Percentiles rank a stretch among this genome's conserved stretches.
Conservation (phyloP, 2,113 vertebrate genomes). For the Antigone vipio region DNA sequence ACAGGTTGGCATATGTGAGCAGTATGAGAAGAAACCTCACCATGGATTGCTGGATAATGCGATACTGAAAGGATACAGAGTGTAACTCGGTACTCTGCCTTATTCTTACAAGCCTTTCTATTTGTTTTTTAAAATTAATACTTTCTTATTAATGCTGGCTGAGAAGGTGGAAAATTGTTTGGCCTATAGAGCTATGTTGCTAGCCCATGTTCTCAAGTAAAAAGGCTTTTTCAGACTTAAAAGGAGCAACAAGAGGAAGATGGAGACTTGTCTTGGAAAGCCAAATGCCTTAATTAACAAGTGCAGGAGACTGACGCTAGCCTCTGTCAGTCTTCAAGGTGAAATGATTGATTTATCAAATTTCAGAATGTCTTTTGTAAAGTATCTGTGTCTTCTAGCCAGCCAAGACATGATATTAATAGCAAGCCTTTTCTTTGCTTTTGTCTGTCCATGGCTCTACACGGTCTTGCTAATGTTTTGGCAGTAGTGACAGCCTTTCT, state of each 20-base stretch:
- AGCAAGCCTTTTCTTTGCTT: neutral
- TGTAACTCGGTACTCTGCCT: neutral
- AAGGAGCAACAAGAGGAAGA: neutral
- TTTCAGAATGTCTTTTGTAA: neutral
- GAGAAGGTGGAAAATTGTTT: neutral
- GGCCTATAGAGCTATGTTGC: neutral
- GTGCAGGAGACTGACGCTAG: neutral
- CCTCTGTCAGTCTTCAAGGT: neutral
- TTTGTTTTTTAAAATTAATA: neutral
- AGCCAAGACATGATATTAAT: neutral
- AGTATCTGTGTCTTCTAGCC: neutral
- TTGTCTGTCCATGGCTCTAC: neutral
- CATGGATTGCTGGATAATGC: neutral
- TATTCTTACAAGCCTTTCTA: neutral
- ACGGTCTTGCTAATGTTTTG: neutral
- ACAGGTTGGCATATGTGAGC: neutral
- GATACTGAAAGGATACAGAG: neutral
- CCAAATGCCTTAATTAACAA: neutral
- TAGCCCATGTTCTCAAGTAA: neutral
- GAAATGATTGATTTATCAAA: neutral
- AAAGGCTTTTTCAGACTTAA: neutral
- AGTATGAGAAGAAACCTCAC: neutral
- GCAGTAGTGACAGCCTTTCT: neutral
- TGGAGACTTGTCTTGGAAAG: neutral
- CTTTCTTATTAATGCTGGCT: neutral